These are phyloP conservation scores for Sorex maritimensis DNA, from an alignment of 2,797 vertebrate genomes.

Conservation along the genomic window DNA sequence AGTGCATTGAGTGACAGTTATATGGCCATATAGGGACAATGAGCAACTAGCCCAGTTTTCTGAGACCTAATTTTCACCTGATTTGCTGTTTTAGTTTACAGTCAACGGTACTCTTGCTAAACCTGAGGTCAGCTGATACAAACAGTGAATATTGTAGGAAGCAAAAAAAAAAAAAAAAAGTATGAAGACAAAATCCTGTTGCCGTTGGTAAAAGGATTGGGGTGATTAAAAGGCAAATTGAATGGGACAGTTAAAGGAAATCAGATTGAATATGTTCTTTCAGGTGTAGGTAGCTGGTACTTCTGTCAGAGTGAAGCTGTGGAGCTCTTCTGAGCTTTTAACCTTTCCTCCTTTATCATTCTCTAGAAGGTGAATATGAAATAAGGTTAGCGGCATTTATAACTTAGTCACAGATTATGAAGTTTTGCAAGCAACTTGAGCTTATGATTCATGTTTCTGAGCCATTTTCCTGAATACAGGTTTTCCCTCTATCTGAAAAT, in stretches of 20 bases:
- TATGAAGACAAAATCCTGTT: not conserved
- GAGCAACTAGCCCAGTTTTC: slow-evolving; percentile 48
- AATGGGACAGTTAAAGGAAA: slow-evolving; percentile 33
- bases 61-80: not conserved
- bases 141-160: not conserved
- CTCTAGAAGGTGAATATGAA: not conserved
- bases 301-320: not conserved
- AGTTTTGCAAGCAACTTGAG: not conserved
- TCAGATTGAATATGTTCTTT: slow-evolving; percentile 34
- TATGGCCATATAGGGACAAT: slow-evolving; percentile 11
- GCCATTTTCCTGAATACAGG: not conserved
- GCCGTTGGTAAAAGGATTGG: slow-evolving; percentile 24
- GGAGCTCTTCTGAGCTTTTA: slow-evolving; percentile 13
- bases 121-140: not conserved
- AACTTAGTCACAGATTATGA: slow-evolving; percentile 33
- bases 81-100: slow-evolving; percentile 27
- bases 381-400: slow-evolving; percentile 45
- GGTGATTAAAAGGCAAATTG: slow-evolving; percentile 33
- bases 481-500: not conserved
- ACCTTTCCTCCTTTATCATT: slow-evolving; percentile 22
- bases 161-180: not conserved
- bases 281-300: not conserved
- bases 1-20: slow-evolving; percentile 22
- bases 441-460: slow-evolving; percentile 26
- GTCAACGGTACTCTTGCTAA: not conserved